phyloP scores from a whole-genome alignment of 2,113 vertebrate genomes.

The Colaptes auratus region DNA sequence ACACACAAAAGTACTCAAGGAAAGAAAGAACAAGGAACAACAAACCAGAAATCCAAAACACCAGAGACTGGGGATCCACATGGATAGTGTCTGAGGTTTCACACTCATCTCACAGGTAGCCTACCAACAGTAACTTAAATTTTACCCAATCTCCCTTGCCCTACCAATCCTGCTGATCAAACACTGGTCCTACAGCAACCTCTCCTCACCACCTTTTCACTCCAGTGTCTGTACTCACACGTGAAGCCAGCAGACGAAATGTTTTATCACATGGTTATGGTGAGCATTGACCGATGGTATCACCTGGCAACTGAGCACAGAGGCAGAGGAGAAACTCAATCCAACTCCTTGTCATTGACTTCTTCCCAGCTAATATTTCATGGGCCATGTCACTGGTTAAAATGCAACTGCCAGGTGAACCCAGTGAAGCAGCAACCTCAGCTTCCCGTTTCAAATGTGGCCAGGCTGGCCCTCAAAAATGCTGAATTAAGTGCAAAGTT shows the following conservation, averaged over 20 bases:
- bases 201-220: slow-evolving; percentile 22
- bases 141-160: neutral
- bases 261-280: slow-evolving; percentile 18
- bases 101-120: slow-evolving; percentile 37
- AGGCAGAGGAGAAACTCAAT: slow-evolving; percentile 70
- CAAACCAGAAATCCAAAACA: neutral
- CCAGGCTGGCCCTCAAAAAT: neutral
- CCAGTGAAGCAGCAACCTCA: neutral
- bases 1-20: neutral
- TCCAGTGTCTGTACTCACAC: slow-evolving; percentile 68
- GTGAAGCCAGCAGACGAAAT: slow-evolving; percentile 73
- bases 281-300: slow-evolving; percentile 72
- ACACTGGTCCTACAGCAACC: slow-evolving; percentile 23
- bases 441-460: neutral
- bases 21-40: neutral
- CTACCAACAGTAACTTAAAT: slow-evolving; percentile 36
- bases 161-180: slow-evolving; percentile 9
- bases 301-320: slow-evolving; percentile 51
- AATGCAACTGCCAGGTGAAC: slow-evolving; percentile 9
- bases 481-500: neutral
- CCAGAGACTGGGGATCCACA: neutral
- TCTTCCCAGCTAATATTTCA: slow-evolving; percentile 32
- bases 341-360: slow-evolving; percentile 56
- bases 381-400: slow-evolving; percentile 8
- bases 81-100: slow-evolving; percentile 21